Evolutionary conservation across 1,140 invertebrate genomes (phyloP), one percentile per base, ranked within the genome.

Genomic region (Drosophila sechellia): DNA sequence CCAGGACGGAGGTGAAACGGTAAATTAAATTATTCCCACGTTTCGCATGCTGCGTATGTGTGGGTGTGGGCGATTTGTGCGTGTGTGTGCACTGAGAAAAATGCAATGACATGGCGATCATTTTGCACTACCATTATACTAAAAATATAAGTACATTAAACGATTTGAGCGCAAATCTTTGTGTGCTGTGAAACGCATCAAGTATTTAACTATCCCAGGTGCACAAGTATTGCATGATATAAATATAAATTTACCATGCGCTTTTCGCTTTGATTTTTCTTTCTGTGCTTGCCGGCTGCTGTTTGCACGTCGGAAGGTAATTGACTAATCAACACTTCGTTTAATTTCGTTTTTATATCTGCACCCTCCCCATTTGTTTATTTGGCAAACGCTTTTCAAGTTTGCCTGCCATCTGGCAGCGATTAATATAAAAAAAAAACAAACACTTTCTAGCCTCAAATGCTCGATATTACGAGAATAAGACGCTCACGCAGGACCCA

Each of bases 271-370:
- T 43, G 10, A 43, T 43, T 11, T 50, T 34, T 50, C 15, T 50
- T 4, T 34, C 3, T 42, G 12, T 37, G 43, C 0, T 39, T 53
- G 37, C 66, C 70, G 70, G 55, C 55, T 72, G 66, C 40, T 60
- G 53, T 34, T 59, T 59, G 69, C 52, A 58, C 68, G 68, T 69
- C 45, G 49, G 57, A 78, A 71, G 74, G 59, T 77, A 71, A 76
- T 84, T 83, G 77, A 89, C 76, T 89, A 73, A 89, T 87, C 84
- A 79, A 84, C 83, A 87, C 84, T 89, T 83, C 76, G 69, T 83
- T 79, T 86, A 79, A 83, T 89, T 79, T 64, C 42, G 66, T 84
- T 84, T 87, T 87, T 86, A 86, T 87, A 79, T 83, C 59, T 79
- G 71, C 71, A 66, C 77, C 54, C 81, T 74, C 76, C 52, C 34